Percentiles rank a stretch among this genome's conserved stretches.
These are phyloP conservation scores for Harpia harpyja DNA, from an alignment of 2,797 vertebrate species.

Conservation along the genomic window DNA sequence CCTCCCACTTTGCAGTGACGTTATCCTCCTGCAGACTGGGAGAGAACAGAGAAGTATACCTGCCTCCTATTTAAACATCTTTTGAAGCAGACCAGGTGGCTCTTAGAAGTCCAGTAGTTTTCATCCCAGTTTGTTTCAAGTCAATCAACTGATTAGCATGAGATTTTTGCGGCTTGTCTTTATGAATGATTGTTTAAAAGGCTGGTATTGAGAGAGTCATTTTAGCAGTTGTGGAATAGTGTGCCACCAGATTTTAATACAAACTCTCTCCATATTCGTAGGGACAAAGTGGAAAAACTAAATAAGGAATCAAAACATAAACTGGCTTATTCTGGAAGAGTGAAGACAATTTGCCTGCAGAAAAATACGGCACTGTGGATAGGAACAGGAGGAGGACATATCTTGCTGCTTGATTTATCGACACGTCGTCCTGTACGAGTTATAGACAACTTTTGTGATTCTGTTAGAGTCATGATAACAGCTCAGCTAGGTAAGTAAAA, in stretches of 20 bases:
- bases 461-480: conserved; percentile 81
- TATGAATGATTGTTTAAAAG: background rate
- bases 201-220: background rate
- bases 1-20: background rate
- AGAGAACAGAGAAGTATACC: background rate
- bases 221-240: background rate
- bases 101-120: background rate
- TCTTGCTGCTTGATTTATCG: conserved; percentile 87
- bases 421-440: conserved; percentile 82
- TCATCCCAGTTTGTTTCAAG: background rate
- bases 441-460: conserved; percentile 79
- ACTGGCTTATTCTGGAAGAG: conserved; percentile 77
- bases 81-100: background rate
- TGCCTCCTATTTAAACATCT: background rate
- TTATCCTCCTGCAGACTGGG: background rate
- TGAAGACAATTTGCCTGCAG: conserved; percentile 90
- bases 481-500: conserved; percentile 78
- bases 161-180: background rate
- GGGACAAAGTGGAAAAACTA: conserved; percentile 69
- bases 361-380: conserved; percentile 88
- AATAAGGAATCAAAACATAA: conserved; percentile 61
- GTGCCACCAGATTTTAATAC: background rate
- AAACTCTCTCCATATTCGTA: conserved; percentile 38
- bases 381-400: conserved; percentile 88
- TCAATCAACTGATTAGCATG: background rate